Evolutionary conservation across 2,797 vertebrate species (phyloP), one percentile per base, ranked within the genome.

Genomic region (Thripadectes ignobilis): DNA sequence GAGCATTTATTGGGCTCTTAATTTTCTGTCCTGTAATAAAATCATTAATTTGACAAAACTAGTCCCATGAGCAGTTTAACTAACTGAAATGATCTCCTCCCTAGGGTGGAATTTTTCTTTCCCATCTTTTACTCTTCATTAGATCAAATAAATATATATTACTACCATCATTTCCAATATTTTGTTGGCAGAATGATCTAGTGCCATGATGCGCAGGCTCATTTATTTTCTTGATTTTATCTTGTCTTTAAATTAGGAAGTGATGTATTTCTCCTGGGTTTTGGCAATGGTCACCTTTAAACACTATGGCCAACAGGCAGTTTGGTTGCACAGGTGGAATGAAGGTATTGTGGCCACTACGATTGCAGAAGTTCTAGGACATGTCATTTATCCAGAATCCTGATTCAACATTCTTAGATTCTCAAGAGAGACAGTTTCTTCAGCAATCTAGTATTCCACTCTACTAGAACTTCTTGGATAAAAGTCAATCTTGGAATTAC

Each of bases 401-500:
- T 80, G n/a, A 51, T 81, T 58, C 81, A 55, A 67, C 12, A 41
- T 55, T 51, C 27, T 74, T 78, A 63, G 84, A 63, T 58, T 55
- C 45, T 66, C 52, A 74, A 77, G 52, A 81, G 46, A 87, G 34
- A 54, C 1, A 27, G 29, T 71, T 87, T 77, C 43, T 66, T 74
- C 81, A 77, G 55, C 38, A 66, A 49, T 29, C 49, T 55, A 79
- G 9, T 45, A 52, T 39, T 36, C 23, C 67, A 71, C 66, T 58
- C 48, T 85, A 46, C 24, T 41, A 29, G 45, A 80, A 51, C 6
- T 62, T 81, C 43, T 59, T 74, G 57, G 36, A 59, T 38, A 74
- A 51, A 93, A 90, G 48, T 72, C 62, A 89, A 11, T 13, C 88
- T 75, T 76, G 34, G 14, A 84, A 66, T 61, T 51, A 67, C 21